A percentile compares a stretch with the other conserved stretches of the same genome.
Conservation (phyloP, 2,888 invertebrate genomes). For the Dolichopus griseipennis region DNA sequence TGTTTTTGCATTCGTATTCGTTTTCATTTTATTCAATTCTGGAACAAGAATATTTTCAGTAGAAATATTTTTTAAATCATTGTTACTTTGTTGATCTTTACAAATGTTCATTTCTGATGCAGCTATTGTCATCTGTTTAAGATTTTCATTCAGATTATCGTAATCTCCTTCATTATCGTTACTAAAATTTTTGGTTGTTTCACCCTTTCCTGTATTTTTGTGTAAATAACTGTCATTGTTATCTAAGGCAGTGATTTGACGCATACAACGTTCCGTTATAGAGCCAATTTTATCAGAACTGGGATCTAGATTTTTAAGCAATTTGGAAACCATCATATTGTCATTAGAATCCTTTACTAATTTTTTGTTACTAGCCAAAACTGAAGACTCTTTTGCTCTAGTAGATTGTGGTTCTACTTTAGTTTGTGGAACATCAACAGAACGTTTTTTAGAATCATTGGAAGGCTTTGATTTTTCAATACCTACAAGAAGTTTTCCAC, state of each 20-base stretch:
- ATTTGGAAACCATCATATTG: conserved; percentile 15
- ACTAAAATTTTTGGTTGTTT: conserved; percentile 30
- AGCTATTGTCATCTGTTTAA: conserved; percentile 27
- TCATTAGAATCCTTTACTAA: background rate
- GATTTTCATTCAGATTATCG: conserved; percentile 36
- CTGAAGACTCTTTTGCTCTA: background rate
- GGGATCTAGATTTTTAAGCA: conserved; percentile 47
- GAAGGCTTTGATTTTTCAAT: conserved; percentile 38
- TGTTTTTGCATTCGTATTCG: conserved; percentile 16
- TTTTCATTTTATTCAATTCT: conserved; percentile 13
- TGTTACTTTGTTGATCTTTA: conserved; percentile 22
- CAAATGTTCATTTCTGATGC: conserved; percentile 17
- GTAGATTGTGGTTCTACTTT: conserved; percentile 25
- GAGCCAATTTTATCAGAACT: conserved; percentile 46
- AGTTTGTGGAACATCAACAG: conserved; percentile 30
- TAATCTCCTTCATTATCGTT: conserved; percentile 40
- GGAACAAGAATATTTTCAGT: conserved; percentile 14
- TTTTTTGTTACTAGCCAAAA: background rate
- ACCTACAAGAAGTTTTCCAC: conserved; percentile 39
- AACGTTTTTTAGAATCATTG: conserved; percentile 30
- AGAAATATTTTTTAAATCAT: conserved; percentile 21
- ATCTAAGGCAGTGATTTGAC: conserved; percentile 36
- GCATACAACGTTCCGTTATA: conserved; percentile 46
- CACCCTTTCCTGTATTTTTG: background rate
- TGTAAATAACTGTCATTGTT: background rate